phyloP scores from a whole-genome alignment of 2,888 invertebrate species.

The Spicauda simplicius region DNA sequence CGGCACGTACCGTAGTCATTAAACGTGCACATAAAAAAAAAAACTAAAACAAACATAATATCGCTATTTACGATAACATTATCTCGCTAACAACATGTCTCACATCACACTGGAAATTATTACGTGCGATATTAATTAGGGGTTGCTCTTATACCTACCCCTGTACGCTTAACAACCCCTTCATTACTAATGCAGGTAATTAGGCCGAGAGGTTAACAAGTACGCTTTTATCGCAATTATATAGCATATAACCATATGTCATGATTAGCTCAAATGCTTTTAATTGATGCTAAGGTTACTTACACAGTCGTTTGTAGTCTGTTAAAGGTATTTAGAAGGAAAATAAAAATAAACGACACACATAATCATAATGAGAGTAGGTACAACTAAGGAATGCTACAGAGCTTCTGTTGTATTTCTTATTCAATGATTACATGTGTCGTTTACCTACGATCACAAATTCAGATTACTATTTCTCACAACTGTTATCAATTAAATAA shows the following conservation, averaged over 20 bases:
- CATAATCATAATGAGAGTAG: too few relatives aligned
- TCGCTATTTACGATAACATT: neutral
- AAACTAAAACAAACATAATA: too few relatives aligned
- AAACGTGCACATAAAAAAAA: too few relatives aligned
- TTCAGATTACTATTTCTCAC: too few relatives aligned
- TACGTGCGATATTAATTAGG: slow-evolving; percentile 41
- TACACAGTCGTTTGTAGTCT: neutral
- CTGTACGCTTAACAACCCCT: slow-evolving; percentile 48
- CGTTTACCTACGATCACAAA: too few relatives aligned
- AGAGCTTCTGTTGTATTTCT: too few relatives aligned
- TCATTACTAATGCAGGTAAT: slow-evolving; percentile 81
- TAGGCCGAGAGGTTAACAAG: slow-evolving; percentile 68
- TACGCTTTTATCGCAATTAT: slow-evolving; percentile 37
- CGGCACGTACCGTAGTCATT: too few relatives aligned
- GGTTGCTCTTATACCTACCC: slow-evolving; percentile 25
- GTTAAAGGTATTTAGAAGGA: too few relatives aligned
- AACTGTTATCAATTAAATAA: too few relatives aligned
- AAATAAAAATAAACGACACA: too few relatives aligned
- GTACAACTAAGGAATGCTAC: too few relatives aligned
- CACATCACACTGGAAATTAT: slow-evolving; percentile 47
- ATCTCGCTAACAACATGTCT: neutral
- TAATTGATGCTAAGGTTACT: slow-evolving; percentile 1
- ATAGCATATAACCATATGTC: neutral
- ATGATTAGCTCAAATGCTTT: neutral
- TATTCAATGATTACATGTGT: too few relatives aligned